Base-by-base conservation (phyloP, 2,797 vertebrate species). In the Sciurus carolinensis region DNA sequence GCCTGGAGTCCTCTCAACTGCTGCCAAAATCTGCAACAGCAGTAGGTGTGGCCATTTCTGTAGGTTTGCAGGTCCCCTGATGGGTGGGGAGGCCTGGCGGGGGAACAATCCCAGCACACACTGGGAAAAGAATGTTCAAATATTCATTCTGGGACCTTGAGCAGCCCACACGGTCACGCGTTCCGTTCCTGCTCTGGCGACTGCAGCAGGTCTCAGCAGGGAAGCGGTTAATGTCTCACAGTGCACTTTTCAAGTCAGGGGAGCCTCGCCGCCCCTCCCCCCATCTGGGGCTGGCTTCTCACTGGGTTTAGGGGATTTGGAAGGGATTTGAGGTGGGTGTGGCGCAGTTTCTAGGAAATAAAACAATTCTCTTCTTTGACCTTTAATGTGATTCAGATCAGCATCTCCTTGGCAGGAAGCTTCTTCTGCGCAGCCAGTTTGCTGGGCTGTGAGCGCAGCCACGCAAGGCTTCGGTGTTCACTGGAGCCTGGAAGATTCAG, bases 261-360 rank as follows among this genome's bases (percentile, higher is more conserved):
- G 98, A 95, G 50, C 92, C 96, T 97, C 94, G 82, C 93, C 66
- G 73, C 80, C 96, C 85, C 84, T 97, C 96, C 97, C 96, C 96
- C 94, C 90, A 95, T 91, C 94, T 87, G 88, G 96, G 95, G 83
- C 91, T 97, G 91, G 92, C 59, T 98, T 98, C 93, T 96, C 95
- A 71, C 79, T 24, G 96, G 92, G 86, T 97, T 97, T 0, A 4
- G 95, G 95, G 97, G 98, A 97, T 98, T 98, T 97, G 96, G 97
- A 98, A 98, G 97, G 97, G 97, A 89, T 97, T 97, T 97, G 97
- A 97, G 94, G 97, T 96, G 92, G 88, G 80, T 89, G 93, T 80
- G 79, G 95, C 97, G 98, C 94, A 0, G 69, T 97, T 98, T 97
- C 97, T 95, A 97, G 97, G 98, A 96, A 97, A 98, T 98, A 98